Base-by-base conservation (phyloP, 2,797 vertebrate genomes). In the Crocidura indochinensis region DNA sequence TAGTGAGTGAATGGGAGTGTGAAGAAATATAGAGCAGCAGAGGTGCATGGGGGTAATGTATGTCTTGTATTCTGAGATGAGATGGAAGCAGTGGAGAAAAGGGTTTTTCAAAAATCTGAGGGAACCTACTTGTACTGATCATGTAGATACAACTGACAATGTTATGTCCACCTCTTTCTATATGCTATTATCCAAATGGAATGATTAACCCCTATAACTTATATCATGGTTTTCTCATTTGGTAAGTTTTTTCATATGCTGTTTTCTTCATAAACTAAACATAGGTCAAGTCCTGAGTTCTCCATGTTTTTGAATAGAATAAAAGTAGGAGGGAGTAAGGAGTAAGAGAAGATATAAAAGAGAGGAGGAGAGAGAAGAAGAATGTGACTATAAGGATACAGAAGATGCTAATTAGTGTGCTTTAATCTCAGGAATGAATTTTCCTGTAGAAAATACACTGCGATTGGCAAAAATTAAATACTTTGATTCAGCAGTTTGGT, bases 391-490 rank as follows among this genome's bases (percentile, higher is more conserved):
- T 26, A 19, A 65, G 17, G 27, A 1, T 19, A 24, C 14, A 72
- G 14, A 24, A n/a, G 6, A 24, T 29, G 15, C 5, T 0, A 12
- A 0, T 20, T 49, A 0, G 0, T 12, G 7, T n/a, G 4, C n/a
- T 74, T 10, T 31, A 2, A 81, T n/a, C 49, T 60, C 20, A 6
- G 38, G 38, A 38, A 67, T 1, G 60, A 78, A n/a, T 73, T 80
- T 62, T 78, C 26, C 67, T 72, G 17, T n/a, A 64, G 62, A 91
- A 81, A 53, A 10, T 17, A 38, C 31, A 1, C 49, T 29, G 29
- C 68, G 47, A 24, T 3, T 44, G 44, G 47, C 31, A 60, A 38
- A 64, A 60, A 74, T 29, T 7, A 20, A 49, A 80, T 29, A 26
- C 38, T 62, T 80, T 44, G 29, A 38, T 91, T 75, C 27, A 31